Conservation (phyloP, 1,140 invertebrate genomes). For the Ceratina japonica region DNA sequence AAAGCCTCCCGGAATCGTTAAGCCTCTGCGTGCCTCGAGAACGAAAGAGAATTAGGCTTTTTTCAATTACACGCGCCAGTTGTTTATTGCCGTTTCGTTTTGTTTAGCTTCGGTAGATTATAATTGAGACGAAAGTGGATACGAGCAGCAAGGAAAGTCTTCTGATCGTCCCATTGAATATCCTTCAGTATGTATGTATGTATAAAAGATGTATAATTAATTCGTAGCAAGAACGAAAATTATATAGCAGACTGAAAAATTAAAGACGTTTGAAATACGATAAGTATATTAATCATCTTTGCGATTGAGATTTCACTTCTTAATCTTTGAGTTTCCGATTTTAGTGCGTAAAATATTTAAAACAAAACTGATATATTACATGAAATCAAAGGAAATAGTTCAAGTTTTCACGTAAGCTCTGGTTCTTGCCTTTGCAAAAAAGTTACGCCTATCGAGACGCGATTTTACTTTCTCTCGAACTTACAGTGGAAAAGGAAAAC, state of each 20-base stretch:
- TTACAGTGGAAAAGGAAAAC: not conserved
- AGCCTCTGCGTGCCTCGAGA: not conserved
- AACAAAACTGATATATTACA: not conserved
- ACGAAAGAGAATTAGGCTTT: not conserved
- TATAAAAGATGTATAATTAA: too few relatives aligned
- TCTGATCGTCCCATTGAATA: too few relatives aligned
- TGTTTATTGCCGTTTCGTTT: not conserved
- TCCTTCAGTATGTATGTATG: too few relatives aligned
- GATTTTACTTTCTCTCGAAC: slow-evolving; percentile 34
- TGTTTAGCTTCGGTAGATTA: not conserved
- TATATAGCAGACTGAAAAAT: too few relatives aligned
- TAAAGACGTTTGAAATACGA: not conserved
- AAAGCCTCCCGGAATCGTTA: not conserved
- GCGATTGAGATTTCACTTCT: not conserved
- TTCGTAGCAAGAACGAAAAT: too few relatives aligned
- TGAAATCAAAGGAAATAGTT: not conserved
- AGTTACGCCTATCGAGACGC: not conserved
- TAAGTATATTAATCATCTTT: not conserved
- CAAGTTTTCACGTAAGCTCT: slow-evolving; percentile 31
- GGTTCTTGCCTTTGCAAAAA: not conserved
- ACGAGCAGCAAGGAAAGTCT: too few relatives aligned
- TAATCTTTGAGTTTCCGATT: not conserved
- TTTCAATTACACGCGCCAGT: not conserved
- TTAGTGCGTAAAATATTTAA: not conserved
- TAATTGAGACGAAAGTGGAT: not conserved